Percentiles rank a stretch among this genome's conserved stretches.
Conservation (phyloP, 1,140 invertebrate species). For the Drosophila trapezifrons region DNA sequence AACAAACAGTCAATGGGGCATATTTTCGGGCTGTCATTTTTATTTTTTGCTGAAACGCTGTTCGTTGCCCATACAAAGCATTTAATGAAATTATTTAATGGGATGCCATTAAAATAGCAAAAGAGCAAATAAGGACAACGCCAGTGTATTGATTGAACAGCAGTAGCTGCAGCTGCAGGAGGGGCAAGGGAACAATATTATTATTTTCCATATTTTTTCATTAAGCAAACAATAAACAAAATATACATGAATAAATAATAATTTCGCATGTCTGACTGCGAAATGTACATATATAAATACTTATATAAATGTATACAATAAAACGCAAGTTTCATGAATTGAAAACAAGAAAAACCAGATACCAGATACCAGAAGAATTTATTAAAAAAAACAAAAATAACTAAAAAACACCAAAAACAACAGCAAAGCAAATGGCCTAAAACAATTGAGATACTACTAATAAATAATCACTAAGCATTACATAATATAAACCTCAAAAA, state of each 20-base stretch:
- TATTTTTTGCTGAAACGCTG: slow-evolving; percentile 27
- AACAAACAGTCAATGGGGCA: slow-evolving; percentile 60
- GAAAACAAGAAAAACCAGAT: slow-evolving; percentile 48
- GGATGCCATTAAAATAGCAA: slow-evolving; percentile 78
- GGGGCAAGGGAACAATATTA: slow-evolving; percentile 16
- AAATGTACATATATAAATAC: slow-evolving; percentile 65
- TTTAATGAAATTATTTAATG: slow-evolving; percentile 82
- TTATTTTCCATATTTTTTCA: slow-evolving; percentile 45
- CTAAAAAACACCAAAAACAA: slow-evolving; percentile 15
- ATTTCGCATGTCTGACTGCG: slow-evolving; percentile 53
- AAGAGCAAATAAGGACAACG: slow-evolving; percentile 56
- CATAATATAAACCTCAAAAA: slow-evolving; percentile 39
- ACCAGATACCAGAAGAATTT: slow-evolving; percentile 37
- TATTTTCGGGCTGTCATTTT: slow-evolving; percentile 40
- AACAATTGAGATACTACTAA: slow-evolving; percentile 62
- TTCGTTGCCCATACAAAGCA: slow-evolving; percentile 59
- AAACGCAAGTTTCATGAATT: slow-evolving; percentile 63
- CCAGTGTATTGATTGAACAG: slow-evolving; percentile 34
- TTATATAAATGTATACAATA: slow-evolving; percentile 41
- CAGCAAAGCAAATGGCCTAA: slow-evolving; percentile 33
- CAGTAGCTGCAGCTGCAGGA: slow-evolving; percentile 37
- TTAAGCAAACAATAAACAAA: slow-evolving; percentile 45
- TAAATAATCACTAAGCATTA: slow-evolving; percentile 64
- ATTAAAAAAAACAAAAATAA: slow-evolving; percentile 26
- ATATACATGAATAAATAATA: slow-evolving; percentile 69